phyloP scores from a whole-genome alignment of 2,113 vertebrate species.

The Eudyptes chrysolophus region DNA sequence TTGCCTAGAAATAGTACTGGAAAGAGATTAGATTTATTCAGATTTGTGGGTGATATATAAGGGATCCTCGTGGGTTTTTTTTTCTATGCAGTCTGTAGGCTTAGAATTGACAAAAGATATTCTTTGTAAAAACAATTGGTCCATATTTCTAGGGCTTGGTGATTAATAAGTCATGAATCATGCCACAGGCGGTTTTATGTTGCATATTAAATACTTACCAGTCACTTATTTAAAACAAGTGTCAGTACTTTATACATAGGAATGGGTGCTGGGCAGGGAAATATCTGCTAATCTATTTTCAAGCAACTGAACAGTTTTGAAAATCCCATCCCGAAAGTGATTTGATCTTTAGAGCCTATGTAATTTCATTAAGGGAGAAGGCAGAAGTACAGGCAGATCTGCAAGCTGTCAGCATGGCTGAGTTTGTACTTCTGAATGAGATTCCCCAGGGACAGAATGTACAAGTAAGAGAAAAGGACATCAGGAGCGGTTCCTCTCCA shows the following conservation, averaged over 20 bases:
- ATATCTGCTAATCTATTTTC: neutral
- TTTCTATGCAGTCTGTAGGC: neutral
- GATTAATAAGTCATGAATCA: neutral
- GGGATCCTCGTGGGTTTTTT: neutral
- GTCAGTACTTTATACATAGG: neutral
- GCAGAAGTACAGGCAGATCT: neutral
- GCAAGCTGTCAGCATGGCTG: conserved; percentile 1
- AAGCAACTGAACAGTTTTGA: neutral
- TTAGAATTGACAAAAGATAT: neutral
- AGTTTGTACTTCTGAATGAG: neutral
- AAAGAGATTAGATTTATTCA: neutral
- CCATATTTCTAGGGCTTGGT: neutral
- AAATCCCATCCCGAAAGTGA: neutral
- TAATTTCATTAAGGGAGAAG: neutral
- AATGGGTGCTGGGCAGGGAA: neutral
- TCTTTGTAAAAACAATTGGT: neutral
- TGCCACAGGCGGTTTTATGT: neutral
- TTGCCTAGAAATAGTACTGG: neutral
- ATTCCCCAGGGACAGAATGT: neutral
- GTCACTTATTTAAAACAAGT: neutral
- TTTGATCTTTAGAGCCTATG: neutral
- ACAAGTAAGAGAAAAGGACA: neutral
- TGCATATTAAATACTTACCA: neutral
- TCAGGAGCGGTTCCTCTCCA: neutral
- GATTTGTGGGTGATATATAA: neutral